A percentile compares a stretch with the other conserved stretches of the same genome.
These are phyloP conservation scores for Cyprinodon brontotheroides DNA, from an alignment of 2,113 vertebrate species.

Conservation along the genomic window DNA sequence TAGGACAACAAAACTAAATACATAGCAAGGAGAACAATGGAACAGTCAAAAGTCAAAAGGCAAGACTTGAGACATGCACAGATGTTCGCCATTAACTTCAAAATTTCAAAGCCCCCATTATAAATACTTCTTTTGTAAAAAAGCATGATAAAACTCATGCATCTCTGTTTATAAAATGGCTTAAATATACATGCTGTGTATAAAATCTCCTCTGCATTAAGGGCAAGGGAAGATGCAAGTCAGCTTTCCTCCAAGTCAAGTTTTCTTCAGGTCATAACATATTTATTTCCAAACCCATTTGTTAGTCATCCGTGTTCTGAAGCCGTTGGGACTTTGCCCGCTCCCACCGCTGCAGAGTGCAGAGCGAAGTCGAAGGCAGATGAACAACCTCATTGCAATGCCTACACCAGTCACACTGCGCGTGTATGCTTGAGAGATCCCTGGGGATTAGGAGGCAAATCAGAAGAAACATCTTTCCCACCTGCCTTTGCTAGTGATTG, in stretches of 20 bases:
- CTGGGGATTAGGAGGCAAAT: slow-evolving; percentile 35
- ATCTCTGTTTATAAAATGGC: not conserved
- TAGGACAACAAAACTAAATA: too few species aligned
- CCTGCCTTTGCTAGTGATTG: slow-evolving; percentile 14
- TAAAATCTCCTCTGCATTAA: not conserved
- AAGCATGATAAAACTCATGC: not conserved
- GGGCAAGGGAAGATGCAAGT: slow-evolving; percentile 5
- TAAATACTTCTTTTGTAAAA: not conserved
- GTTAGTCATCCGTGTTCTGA: slow-evolving; percentile 19
- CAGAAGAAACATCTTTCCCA: slow-evolving; percentile 25
- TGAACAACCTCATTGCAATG: slow-evolving; percentile 28
- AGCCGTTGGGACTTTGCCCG: slow-evolving; percentile 17
- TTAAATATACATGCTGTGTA: not conserved
- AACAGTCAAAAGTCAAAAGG: too few species aligned
- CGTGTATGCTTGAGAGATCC: slow-evolving; percentile 39
- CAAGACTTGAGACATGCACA: not conserved
- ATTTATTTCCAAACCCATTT: slow-evolving; percentile 35
- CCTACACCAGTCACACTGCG: slow-evolving; percentile 38
- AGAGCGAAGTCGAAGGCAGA: slow-evolving; percentile 29
- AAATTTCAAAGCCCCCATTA: too few species aligned
- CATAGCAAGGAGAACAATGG: too few species aligned
- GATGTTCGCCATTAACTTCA: not conserved
- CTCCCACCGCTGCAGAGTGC: slow-evolving; percentile 27
- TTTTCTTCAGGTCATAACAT: slow-evolving; percentile 27
- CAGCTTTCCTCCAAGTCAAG: slow-evolving; percentile 21